Conservation (phyloP, 2,113 vertebrate species). For the Rhinopomastus cyanomelas region DNA sequence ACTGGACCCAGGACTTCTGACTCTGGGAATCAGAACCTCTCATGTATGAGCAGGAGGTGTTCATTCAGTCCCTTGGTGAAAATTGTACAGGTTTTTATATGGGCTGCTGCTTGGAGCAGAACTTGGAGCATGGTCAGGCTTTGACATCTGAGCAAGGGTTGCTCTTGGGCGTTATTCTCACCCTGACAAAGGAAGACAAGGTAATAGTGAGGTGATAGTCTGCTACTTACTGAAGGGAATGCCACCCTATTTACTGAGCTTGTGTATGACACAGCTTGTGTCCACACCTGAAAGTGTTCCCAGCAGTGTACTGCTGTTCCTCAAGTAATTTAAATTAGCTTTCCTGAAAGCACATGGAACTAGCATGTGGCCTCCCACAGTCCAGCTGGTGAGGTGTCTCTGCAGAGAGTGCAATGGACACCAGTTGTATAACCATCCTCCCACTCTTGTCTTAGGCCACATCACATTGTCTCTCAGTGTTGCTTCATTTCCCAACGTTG, state of each 20-base stretch:
- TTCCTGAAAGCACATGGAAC: constrained; percentile 60
- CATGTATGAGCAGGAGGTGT: neutral
- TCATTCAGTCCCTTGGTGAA: neutral
- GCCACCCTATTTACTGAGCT: neutral
- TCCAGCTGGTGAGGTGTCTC: neutral
- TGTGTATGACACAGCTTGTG: constrained; percentile 18
- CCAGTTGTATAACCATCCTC: constrained; percentile 33
- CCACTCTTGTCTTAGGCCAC: neutral
- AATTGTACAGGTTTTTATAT: neutral
- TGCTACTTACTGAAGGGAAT: neutral
- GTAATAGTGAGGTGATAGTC: neutral
- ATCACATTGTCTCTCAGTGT: neutral
- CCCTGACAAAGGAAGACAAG: neutral
- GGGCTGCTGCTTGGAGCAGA: neutral
- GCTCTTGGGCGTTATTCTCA: neutral
- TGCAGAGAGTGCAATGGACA: neutral
- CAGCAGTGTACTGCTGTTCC: neutral
- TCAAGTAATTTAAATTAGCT: constrained; percentile 40
- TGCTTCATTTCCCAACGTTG: neutral
- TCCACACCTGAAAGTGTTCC: constrained; percentile 42
- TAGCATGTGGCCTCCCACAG: neutral
- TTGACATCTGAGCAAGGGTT: neutral
- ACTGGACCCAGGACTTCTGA: neutral
- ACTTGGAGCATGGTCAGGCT: neutral
- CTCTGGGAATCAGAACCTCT: neutral